A percentile compares a stretch with the other conserved stretches of the same genome.
phyloP scores from a whole-genome alignment of 2,797 vertebrate species.

The Hapalemur alaotrensis region DNA sequence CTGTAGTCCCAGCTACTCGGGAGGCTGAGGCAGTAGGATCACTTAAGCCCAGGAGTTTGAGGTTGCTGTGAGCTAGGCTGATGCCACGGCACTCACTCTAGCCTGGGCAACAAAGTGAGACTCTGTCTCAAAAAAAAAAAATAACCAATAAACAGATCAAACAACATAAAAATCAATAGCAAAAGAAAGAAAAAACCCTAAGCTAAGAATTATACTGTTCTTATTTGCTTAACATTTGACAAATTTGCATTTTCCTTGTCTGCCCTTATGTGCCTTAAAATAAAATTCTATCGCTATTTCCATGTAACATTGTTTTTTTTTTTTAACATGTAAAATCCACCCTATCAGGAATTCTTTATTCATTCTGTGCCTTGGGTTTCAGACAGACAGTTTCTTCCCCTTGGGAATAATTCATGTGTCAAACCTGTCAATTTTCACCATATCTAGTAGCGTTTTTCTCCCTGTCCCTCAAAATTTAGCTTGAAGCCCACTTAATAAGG shows the following conservation, averaged over 20 bases:
- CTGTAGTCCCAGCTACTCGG: too few species aligned
- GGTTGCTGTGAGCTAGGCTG: too few species aligned
- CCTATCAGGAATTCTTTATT: not conserved
- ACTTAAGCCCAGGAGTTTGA: too few species aligned
- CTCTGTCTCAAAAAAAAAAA: not conserved
- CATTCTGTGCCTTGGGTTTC: not conserved
- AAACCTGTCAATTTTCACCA: not conserved
- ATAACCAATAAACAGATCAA: not conserved
- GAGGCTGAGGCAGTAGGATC: too few species aligned
- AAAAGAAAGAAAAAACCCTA: not conserved
- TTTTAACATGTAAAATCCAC: not conserved
- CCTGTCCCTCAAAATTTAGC: not conserved
- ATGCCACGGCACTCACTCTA: too few species aligned
- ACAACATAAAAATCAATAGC: not conserved
- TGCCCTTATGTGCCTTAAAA: conserved; percentile 39
- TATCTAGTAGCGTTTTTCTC: not conserved
- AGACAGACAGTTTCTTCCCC: conserved; percentile 25
- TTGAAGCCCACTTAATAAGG: not conserved
- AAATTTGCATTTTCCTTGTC: conserved; percentile 21
- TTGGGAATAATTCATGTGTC: conserved; percentile 37
- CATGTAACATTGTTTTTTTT: not conserved
- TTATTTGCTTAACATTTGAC: conserved; percentile 33
- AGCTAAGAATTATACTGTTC: not conserved
- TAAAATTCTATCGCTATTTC: conserved; percentile 34
- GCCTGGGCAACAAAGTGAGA: too few species aligned